Conservation (phyloP, 2,113 vertebrate species). For the Osmerus eperlanus region DNA sequence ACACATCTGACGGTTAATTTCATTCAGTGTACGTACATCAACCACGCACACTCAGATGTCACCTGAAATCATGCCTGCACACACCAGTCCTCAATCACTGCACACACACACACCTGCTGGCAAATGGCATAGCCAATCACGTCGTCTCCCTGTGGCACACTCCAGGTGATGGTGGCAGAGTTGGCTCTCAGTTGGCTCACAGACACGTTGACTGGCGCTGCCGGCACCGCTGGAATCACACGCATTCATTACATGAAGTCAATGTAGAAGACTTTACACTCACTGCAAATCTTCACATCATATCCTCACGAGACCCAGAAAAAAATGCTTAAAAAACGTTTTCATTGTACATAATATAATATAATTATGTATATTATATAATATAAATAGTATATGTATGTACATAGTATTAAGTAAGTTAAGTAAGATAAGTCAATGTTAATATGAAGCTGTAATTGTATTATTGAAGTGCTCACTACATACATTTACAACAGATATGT, state of each 20-base stretch:
- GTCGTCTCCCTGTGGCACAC: constrained; percentile 86
- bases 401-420: neutral
- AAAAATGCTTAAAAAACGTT: too few species aligned
- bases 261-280: too few species aligned
- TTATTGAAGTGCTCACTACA: too few species aligned
- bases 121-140: constrained; percentile 94
- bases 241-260: too few species aligned
- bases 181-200: constrained; percentile 91
- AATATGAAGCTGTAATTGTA: too few species aligned
- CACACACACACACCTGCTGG: constrained; percentile 80
- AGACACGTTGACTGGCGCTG: constrained; percentile 90
- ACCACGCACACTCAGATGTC: too few species aligned
- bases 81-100: neutral
- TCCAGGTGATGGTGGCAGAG: constrained; percentile 94
- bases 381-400: neutral
- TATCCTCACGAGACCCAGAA: too few species aligned
- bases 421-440: too few species aligned
- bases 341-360: neutral
- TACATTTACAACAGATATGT: too few species aligned
- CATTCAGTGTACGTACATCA: too few species aligned
- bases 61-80: neutral
- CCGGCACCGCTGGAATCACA: constrained; percentile 79
- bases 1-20: neutral
- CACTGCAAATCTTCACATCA: too few species aligned
- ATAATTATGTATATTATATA: neutral